Evolutionary conservation across 1,140 invertebrate genomes (phyloP).

Genomic region (Campoletis sonorensis): DNA sequence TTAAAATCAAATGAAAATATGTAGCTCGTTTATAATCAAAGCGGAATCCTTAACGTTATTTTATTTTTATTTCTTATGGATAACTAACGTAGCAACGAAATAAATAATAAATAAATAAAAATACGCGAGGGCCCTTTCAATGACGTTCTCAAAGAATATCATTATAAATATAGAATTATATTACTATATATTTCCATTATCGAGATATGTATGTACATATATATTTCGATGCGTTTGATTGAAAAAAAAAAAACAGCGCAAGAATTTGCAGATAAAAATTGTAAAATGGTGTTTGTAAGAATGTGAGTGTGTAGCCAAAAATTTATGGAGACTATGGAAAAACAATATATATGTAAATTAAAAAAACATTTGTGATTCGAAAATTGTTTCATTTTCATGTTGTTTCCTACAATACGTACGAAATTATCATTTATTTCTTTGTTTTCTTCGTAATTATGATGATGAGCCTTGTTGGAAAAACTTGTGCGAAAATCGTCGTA

Average conservation of each 20-base stretch:
- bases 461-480: too few species aligned
- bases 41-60: not conserved
- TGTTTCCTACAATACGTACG: too few species aligned
- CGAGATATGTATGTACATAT: not conserved
- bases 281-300: slow-evolving; percentile 38
- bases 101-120: not conserved
- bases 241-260: not conserved
- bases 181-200: not conserved
- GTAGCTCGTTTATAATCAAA: too few species aligned
- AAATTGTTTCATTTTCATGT: too few species aligned
- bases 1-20: too few species aligned
- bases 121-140: not conserved
- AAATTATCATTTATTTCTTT: too few species aligned
- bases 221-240: not conserved
- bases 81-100: not conserved
- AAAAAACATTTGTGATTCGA: not conserved
- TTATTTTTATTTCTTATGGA: not conserved
- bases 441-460: too few species aligned
- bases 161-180: not conserved
- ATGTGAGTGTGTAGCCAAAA: slow-evolving; percentile 39
- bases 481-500: too few species aligned
- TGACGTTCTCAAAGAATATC: not conserved
- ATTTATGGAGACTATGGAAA: slow-evolving; percentile 25
- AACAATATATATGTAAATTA: slow-evolving; percentile 26
- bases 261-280: too few species aligned